Base-by-base conservation (phyloP, 2,797 vertebrate species). In the Neosilurus mollespiculum region DNA sequence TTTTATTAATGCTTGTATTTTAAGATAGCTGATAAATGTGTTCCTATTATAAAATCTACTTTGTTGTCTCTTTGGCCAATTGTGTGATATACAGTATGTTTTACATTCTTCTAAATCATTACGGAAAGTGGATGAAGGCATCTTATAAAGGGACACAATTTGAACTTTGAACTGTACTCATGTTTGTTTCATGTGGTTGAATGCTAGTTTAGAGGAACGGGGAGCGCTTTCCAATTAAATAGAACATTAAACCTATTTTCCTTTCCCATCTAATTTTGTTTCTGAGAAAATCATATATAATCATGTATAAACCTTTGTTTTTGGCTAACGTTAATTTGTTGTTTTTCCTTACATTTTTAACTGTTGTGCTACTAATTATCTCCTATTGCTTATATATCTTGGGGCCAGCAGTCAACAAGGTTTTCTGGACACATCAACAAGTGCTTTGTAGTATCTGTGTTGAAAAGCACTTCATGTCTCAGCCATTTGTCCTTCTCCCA, bases 321-420 rank as follows among this genome's bases (percentile, higher is more conserved):
- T 20, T 14, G 24, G 56, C 37, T 78, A 20, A 81, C 14, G 59
- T 76, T 58, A 71, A 81, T 14, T 4, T 56, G 1, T 82, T 37
- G 61, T 43, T 82, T 37, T 78, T 24, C 26, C 53, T 56, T 81
- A 70, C 66, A 61, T 43, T 16, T 7, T 81, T 12, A 26, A 12
- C 14, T 81, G 14, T 8, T 16, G 26, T 24, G 73, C 80, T 80
- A 30, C n/a, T 81, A 56, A 80, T 84, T 26, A 71, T 64, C 80
- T 80, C 9, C 9, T 56, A 59, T 64, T 72, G 51, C 79, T 78
- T 65, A 26, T 58, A 75, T 54, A 82, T 34, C 37, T 54, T 2
- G 54, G 49, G 61, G 54, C 14, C 30, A 24, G 51, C 71, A 56
- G 51, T 73, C 71, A 30, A 18, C 71, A 34, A 8, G 1, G 14